phyloP scores from a whole-genome alignment of 2,113 vertebrate genomes.

The Sander vitreus region DNA sequence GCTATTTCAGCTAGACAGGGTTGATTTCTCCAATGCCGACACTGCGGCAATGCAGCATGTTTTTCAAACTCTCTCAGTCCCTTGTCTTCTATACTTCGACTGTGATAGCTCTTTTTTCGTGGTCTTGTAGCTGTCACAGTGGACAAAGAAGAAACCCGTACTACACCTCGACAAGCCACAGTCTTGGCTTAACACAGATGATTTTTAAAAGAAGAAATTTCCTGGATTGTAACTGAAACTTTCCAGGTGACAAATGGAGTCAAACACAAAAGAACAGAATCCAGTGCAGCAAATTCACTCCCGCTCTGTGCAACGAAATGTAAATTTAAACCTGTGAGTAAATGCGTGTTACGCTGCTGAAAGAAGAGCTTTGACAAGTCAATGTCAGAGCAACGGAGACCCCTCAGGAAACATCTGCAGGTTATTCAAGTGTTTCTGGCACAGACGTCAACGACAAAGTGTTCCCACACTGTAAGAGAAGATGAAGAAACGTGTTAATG shows the following conservation, averaged over 20 bases:
- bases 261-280: not conserved
- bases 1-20: not conserved
- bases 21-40: not conserved
- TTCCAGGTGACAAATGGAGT: not conserved
- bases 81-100: not conserved
- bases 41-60: not conserved
- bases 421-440: constrained; percentile 31
- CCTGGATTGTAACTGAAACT: not conserved
- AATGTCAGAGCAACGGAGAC: constrained; percentile 10
- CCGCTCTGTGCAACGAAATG: not conserved
- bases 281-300: not conserved
- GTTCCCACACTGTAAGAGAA: constrained; percentile 7
- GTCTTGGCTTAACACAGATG: not conserved
- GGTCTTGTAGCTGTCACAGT: not conserved
- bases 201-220: not conserved
- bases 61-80: not conserved
- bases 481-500: constrained; percentile 38
- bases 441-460: not conserved
- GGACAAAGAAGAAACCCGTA: constrained; percentile 5
- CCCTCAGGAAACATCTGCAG: constrained; percentile 13
- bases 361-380: constrained; percentile 23
- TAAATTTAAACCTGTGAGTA: constrained; percentile 22
- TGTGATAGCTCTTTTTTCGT: not conserved
- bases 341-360: not conserved
- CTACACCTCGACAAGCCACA: not conserved